Evolutionary conservation across 2,797 vertebrate genomes (phyloP), one percentile per base, ranked within the genome.

Genomic region (Pseudochromis fuscus): DNA sequence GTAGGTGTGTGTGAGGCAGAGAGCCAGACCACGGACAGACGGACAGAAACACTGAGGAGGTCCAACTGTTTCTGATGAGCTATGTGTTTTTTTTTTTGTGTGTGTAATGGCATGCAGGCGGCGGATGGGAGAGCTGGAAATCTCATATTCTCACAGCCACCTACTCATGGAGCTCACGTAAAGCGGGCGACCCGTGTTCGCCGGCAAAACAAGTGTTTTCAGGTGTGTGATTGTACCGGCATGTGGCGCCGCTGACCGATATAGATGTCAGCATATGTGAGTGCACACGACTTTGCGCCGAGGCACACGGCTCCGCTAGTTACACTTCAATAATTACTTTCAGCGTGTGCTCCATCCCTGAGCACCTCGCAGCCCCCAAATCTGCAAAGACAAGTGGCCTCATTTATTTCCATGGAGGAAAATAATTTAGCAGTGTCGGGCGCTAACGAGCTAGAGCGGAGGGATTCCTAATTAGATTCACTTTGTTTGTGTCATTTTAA

Each of bases 401-500:
- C 90, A 95, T 96, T 95, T 94, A 91, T 90, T 93, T 84, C 93
- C 92, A 86, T 91, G 92, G 93, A 92, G 89, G 87, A 93, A 95
- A 95, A 95, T 94, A 94, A 95, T 96, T 97, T 94, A 95, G 93
- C 95, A 82, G 92, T 89, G 84, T 92, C 87, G 82, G 74, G 67
- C 88, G 60, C 95, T 95, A 96, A 97, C 92, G 93, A 96, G 95
- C 91, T 86, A 49, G 89, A 93, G 94, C 93, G 79, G 83, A 82
- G 94, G 94, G 94, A 94, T 90, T 93, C 86, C 94, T 96, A 97
- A 97, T 97, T 96, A 95, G 91, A 95, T 95, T 94, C 94, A 94
- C 95, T 96, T 95, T 94, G 95, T 97, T 96, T 95, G 94, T 96
- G 94, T 95, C 95, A 95, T 94, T 93, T 93, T 96, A 95, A 96